Base-by-base conservation (phyloP, 2,797 vertebrate species). In the Mormyrops boulengeri region DNA sequence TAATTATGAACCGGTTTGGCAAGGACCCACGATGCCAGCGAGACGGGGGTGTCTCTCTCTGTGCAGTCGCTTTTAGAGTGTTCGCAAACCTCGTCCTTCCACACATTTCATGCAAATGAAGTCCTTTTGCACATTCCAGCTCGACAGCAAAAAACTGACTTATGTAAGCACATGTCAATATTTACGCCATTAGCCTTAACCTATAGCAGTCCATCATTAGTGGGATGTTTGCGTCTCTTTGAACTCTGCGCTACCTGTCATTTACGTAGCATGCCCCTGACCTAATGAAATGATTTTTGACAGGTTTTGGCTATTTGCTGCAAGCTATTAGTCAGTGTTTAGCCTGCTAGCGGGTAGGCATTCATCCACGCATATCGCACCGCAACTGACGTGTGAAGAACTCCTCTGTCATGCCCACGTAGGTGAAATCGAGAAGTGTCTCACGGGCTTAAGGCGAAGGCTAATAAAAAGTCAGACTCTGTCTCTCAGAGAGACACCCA, bases 401-500 rank as follows among this genome's bases (percentile, higher is more conserved):
- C 85, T 34, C 26, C 47, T 50, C 19, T 30, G 47, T 34, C 50
- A 53, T 38, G 53, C 53, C n/a, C 53, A 50, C 44, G 53, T 9
- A 80, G 17, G 19, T 47, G 44, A 69, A 66, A 66, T 44, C 17
- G 14, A 62, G 38, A 66, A 5, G n/a, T 7, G 11, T 88, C 30
- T 26, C 38, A 30, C 38, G 26, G 38, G 50, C 19, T 17, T 26
- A 19, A 52, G 17, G 87, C 17, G 34, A n/a, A 88, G 55, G 57
- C 87, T 57, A 88, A 38, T 66, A 44, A 88, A 47, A 69, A 88
- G 87, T 88, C 87, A 88, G 44, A n/a, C 38, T 88, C 17, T 66
- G 17, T 66, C n/a, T 84, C 90, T 92, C 92, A 90, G 91, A 91
- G 88, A 89, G 92, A 73, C 89, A 50, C 47, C 17, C 55, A 57